Evolutionary conservation across 2,888 invertebrate species (phyloP), one percentile per base, ranked within the genome.

Genomic region (Ganaspis brasiliensis): DNA sequence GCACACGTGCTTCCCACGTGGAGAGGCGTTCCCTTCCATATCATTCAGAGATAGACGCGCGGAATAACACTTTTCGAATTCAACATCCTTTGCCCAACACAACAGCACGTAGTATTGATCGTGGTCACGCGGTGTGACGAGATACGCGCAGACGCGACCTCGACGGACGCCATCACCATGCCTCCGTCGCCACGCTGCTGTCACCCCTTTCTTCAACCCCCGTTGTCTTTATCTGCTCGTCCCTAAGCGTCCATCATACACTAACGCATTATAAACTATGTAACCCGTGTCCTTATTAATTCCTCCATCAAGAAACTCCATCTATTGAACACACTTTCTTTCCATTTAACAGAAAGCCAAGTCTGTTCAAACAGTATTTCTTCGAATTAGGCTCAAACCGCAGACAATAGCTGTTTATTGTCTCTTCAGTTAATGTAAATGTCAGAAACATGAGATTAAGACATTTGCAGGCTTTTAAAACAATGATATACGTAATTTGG

Each of bases 101-200:
- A 79, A 83, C 84, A 76, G 79, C 85, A 84, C 86, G 86, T 84
- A 83, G 84, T 90, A 90, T 90, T 89, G 89, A 88, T 87, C 87
- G 86, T 78, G 87, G 88, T 88, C 93, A 86, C 92, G 93, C 81
- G 92, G 93, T 83, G 92, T 92, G 80, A 93, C 88, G 92, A 92
- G 74, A 73, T 52, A n/a, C 63, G 92, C 94, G 81, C 92, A 87
- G 92, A 82, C 92, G 93, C 85, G 88, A 93, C 91, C 92, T 93
- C 90, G 85, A 82, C 84, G 76, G 93, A 93, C 84, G 88, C 91
- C 84, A 90, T 91, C 77, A 89, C 91, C 72, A 90, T 91, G 57
- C 92, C 93, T 86, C 93, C 93, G 85, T 93, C 93, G 73, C 93
- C 94, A 78, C 92, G 83, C 84, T 85, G 82, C 85, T 84, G 84